These are phyloP conservation scores for Mayetiola destructor DNA, from an alignment of 2,888 invertebrate genomes.

Conservation along the genomic window DNA sequence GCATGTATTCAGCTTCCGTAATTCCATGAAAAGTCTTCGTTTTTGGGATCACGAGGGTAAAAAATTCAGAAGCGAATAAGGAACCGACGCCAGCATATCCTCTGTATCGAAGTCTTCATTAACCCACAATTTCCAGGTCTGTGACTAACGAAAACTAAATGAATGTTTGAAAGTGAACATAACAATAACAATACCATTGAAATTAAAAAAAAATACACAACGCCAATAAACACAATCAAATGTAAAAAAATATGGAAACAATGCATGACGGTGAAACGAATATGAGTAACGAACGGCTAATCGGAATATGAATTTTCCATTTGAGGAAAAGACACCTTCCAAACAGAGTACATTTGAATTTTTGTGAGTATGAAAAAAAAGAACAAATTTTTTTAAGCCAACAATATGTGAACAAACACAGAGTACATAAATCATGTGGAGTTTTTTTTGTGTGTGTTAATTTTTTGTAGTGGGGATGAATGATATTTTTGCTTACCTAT, in stretches of 20 bases:
- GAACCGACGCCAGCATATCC: background rate
- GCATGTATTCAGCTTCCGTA: no score
- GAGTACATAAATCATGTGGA: constrained; percentile 14
- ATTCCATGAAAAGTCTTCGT: no score
- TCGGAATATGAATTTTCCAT: no score
- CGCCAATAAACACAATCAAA: constrained; percentile 4
- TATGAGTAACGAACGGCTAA: background rate
- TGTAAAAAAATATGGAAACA: background rate
- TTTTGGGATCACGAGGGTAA: no score
- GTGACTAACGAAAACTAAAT: no score
- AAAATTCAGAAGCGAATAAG: no score
- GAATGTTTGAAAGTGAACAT: background rate
- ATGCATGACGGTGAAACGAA: no score
- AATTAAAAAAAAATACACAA: constrained; percentile 1
- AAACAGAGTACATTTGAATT: background rate
- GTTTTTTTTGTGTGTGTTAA: no score
- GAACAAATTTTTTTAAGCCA: constrained; percentile 10
- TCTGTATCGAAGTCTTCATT: background rate
- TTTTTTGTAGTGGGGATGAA: no score
- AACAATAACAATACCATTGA: background rate
- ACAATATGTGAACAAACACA: background rate
- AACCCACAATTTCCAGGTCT: no score
- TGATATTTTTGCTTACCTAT: constrained; percentile 34
- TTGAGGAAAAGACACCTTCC: no score
- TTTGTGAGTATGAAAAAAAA: background rate